Percentiles rank a stretch among this genome's conserved stretches.
Conservation (phyloP, 2,888 invertebrate species). For the Phanerotoma sp. region DNA sequence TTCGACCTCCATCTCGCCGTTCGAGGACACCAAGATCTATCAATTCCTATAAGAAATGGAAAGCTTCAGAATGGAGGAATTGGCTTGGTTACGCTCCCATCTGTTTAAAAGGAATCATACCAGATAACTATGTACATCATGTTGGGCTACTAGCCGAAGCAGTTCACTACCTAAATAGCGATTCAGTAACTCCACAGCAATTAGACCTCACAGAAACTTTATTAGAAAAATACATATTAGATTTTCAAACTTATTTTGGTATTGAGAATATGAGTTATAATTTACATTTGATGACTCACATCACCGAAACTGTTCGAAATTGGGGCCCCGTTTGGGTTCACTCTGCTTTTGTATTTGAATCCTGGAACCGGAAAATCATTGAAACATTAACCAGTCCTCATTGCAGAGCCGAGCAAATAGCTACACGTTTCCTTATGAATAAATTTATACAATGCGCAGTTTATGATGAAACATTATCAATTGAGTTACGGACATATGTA, state of each 20-base stretch:
- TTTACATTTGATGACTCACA: conserved; percentile 16
- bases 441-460: not conserved
- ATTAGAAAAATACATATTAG: not conserved
- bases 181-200: conserved; percentile 9
- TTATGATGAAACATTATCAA: not conserved
- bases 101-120: conserved; percentile 8
- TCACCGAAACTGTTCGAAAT: conserved; percentile 16
- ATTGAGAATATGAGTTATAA: conserved; percentile 16
- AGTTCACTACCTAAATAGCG: conserved; percentile 5
- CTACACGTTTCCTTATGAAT: not conserved
- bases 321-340: conserved; percentile 20
- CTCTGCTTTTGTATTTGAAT: conserved; percentile 22
- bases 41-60: not conserved
- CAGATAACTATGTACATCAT: conserved; percentile 1
- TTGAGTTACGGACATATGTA: not conserved
- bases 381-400: not conserved
- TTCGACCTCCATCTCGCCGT: not conserved
- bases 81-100: conserved; percentile 3
- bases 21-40: conserved; percentile 1
- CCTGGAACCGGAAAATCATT: conserved; percentile 22
- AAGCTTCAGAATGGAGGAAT: not conserved
- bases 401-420: not conserved
- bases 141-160: not conserved
- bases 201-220: conserved; percentile 1
- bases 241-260: conserved; percentile 20